phyloP scores from a whole-genome alignment of 2,797 vertebrate genomes.

The Danio tinwini region DNA sequence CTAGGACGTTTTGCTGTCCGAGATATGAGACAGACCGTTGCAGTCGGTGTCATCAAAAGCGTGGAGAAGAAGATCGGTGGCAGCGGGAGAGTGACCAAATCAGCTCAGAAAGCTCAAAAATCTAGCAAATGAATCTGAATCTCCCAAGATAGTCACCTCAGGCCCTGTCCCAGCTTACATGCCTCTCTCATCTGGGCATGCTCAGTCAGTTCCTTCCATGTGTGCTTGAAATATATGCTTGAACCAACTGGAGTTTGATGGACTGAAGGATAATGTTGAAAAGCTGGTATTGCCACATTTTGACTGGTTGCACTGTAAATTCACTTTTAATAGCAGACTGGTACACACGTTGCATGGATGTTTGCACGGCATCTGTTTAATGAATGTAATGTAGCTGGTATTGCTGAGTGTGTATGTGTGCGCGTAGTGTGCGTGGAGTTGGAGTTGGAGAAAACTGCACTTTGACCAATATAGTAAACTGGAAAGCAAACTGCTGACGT shows the following conservation, averaged over 20 bases:
- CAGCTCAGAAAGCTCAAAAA: conserved; percentile 87
- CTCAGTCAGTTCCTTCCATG: not conserved
- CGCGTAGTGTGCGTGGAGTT: not conserved
- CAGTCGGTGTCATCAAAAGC: conserved; percentile 86
- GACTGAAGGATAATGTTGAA: conserved; percentile 1
- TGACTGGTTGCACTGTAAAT: conserved; percentile 23
- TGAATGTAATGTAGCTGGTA: conserved; percentile 15
- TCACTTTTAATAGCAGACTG: conserved; percentile 15
- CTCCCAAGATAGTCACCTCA: not conserved
- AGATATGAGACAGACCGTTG: conserved; percentile 88
- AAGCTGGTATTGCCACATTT: conserved; percentile 23
- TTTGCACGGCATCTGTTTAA: conserved; percentile 15
- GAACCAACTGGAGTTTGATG: conserved; percentile 2
- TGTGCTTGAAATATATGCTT: conserved; percentile 38
- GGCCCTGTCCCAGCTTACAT: conserved; percentile 30
- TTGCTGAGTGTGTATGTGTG: not conserved
- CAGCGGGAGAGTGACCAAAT: conserved; percentile 86
- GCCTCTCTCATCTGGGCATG: conserved; percentile 42
- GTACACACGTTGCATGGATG: conserved; percentile 16
- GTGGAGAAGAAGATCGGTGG: conserved; percentile 85
- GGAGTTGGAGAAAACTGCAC: conserved; percentile 5
- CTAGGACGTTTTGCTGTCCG: conserved; percentile 84
- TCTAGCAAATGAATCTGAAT: conserved; percentile 77
- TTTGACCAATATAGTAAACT: conserved; percentile 16
- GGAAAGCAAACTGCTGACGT: conserved; percentile 10